These are phyloP conservation scores for Sciurus niger DNA, from an alignment of 2,113 vertebrate genomes.

Conservation along the genomic window DNA sequence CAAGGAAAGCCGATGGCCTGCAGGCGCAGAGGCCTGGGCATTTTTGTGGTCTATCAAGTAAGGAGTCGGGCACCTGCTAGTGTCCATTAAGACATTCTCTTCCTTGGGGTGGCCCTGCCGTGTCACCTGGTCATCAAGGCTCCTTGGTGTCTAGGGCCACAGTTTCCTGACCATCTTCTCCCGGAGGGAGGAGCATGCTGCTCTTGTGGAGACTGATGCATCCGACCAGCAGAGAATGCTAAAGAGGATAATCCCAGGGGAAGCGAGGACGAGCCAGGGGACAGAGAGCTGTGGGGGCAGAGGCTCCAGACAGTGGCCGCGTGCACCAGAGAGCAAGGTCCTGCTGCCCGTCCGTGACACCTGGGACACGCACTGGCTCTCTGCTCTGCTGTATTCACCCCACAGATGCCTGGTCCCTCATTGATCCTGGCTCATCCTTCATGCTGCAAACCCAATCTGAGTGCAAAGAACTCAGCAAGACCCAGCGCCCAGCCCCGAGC, in stretches of 20 bases:
- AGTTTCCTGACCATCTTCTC: background rate
- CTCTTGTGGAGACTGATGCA: rapidly evolving
- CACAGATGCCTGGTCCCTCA: rapidly evolving
- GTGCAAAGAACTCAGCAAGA: background rate
- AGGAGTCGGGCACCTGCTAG: rapidly evolving
- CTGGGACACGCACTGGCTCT: rapidly evolving
- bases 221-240: no score
- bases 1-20: background rate
- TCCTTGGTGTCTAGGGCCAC: background rate
- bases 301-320: background rate
- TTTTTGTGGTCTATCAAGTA: background rate
- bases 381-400: background rate
- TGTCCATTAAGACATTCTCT: background rate
- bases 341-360: no score
- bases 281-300: background rate
- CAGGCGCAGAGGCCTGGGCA: rapidly evolving
- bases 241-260: background rate
- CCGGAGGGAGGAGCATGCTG: no score
- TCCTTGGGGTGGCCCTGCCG: rapidly evolving
- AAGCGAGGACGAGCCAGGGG: no score
- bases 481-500: rapidly evolving
- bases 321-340: no score
- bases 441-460: rapidly evolving
- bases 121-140: background rate
- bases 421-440: background rate